These are phyloP conservation scores for Megalurothrips usitatus DNA, from an alignment of 2,888 invertebrate genomes.

Conservation along the genomic window DNA sequence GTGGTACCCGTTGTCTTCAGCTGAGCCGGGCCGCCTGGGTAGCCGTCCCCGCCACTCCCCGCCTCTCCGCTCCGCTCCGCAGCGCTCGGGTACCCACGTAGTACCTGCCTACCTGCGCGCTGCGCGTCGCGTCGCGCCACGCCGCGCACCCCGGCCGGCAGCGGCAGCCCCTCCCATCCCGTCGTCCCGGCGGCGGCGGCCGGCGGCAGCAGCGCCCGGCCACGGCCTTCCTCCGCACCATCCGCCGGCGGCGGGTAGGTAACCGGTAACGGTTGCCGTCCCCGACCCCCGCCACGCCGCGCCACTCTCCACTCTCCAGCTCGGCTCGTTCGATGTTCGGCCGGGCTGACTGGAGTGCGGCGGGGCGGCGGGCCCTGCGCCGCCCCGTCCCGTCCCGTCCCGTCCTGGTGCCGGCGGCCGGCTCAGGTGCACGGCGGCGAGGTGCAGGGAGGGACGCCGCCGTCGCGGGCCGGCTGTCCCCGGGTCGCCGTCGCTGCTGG, in stretches of 20 bases:
- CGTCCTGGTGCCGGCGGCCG: not conserved
- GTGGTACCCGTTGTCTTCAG: too few relatives aligned
- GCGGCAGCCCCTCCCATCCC: not conserved
- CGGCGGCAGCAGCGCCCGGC: not conserved
- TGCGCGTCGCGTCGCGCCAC: not conserved
- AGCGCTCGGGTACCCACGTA: not conserved
- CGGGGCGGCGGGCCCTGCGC: not conserved
- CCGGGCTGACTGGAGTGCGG: not conserved
- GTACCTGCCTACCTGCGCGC: not conserved
- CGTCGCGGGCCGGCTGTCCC: too few relatives aligned
- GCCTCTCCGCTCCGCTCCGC: not conserved
- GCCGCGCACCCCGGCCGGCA: not conserved
- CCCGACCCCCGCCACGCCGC: not conserved
- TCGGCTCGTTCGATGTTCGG: not conserved
- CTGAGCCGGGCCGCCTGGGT: too few relatives aligned
- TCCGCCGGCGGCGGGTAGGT: not conserved
- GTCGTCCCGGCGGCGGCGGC: not conserved
- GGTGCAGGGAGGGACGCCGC: too few relatives aligned
- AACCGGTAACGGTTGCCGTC: conserved; percentile 17
- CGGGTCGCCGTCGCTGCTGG: too few relatives aligned
- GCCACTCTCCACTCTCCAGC: not conserved
- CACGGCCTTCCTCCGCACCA: not conserved
- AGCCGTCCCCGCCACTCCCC: not conserved
- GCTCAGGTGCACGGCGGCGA: too few relatives aligned
- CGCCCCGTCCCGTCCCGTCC: not conserved